Evolutionary conservation across 1,140 invertebrate species (phyloP).

Genomic region (Ostrea edulis): DNA sequence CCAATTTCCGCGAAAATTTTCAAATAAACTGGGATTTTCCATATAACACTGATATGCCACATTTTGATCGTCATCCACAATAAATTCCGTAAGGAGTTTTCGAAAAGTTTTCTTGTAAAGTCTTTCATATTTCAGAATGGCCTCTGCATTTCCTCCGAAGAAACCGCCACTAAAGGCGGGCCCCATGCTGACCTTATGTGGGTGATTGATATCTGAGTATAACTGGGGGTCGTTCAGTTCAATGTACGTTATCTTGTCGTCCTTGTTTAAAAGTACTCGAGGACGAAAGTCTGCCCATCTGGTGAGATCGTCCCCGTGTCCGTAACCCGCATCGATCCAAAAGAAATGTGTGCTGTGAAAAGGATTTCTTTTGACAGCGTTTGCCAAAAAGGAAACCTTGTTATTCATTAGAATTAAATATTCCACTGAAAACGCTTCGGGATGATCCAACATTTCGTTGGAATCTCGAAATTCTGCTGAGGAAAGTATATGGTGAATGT

Average conservation of each 20-base stretch:
- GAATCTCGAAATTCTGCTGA: conserved; percentile 51
- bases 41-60: conserved; percentile 36
- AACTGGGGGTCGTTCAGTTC: conserved; percentile 12
- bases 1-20: conserved; percentile 40
- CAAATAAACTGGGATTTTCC: conserved; percentile 44
- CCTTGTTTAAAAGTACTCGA: conserved; percentile 23
- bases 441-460: conserved; percentile 56
- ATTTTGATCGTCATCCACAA: conserved; percentile 54
- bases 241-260: conserved; percentile 41
- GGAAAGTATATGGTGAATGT: conserved; percentile 49
- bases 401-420: conserved; percentile 64
- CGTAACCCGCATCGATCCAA: conserved; percentile 67
- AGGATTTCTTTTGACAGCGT: conserved; percentile 44
- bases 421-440: conserved; percentile 60
- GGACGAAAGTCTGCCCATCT: neutral
- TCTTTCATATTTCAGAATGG: conserved; percentile 43
- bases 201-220: conserved; percentile 1
- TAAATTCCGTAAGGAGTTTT: conserved; percentile 37
- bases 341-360: conserved; percentile 61
- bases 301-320: conserved; percentile 18
- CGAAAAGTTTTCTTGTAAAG: conserved; percentile 49
- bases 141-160: conserved; percentile 41
- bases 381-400: conserved; percentile 58
- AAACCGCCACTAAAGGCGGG: conserved; percentile 48
- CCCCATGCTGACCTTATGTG: conserved; percentile 17